These are phyloP conservation scores for Lacerta bilineata DNA, from an alignment of 2,797 vertebrate species.

Conservation along the genomic window DNA sequence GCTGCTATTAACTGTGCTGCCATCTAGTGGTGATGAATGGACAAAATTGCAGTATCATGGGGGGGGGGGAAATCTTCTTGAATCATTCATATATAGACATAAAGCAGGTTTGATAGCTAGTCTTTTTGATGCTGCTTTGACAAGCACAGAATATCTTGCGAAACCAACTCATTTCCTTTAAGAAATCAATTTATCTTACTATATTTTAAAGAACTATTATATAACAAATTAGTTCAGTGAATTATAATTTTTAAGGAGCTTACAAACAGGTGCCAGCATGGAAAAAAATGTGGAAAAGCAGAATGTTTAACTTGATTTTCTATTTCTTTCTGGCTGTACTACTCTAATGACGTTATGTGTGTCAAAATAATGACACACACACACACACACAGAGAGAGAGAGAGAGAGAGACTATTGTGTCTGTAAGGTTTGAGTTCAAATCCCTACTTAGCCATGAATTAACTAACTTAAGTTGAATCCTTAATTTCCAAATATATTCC, in stretches of 20 bases:
- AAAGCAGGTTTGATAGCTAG: not conserved
- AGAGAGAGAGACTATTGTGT: no score
- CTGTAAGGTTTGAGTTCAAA: no score
- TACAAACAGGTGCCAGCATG: conserved; percentile 3
- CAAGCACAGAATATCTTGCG: not conserved
- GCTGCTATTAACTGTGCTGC: not conserved
- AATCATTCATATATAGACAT: not conserved
- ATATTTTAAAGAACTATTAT: not conserved
- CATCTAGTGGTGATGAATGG: not conserved
- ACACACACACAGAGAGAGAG: no score
- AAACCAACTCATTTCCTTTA: not conserved
- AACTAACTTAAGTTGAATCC: no score
- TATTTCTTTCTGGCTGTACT: not conserved
- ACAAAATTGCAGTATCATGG: not conserved
- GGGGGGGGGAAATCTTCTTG: not conserved
- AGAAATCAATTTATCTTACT: not conserved
- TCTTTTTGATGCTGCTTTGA: not conserved
- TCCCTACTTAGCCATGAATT: no score
- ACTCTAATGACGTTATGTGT: not conserved
- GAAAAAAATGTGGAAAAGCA: not conserved
- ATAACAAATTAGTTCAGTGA: not conserved
- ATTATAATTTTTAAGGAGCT: conserved; percentile 19
- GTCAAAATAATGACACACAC: no score
- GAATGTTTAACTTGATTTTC: not conserved
- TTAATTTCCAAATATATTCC: no score